Base-by-base conservation (phyloP, 2,888 invertebrate species). In the Netelia virgata region DNA sequence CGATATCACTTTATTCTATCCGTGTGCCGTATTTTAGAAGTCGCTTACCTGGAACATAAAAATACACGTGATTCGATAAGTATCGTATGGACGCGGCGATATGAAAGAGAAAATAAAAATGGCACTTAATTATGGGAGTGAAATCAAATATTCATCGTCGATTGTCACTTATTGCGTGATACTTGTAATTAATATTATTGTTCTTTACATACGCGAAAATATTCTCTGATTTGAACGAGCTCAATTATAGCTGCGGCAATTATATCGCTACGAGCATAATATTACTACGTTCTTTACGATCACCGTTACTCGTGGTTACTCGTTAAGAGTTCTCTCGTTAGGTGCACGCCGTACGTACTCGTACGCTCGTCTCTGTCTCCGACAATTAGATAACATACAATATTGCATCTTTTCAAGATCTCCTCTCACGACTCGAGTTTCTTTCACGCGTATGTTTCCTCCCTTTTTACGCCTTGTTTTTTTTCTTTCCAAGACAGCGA, bases 21-120 rank as follows among this genome's bases (percentile, higher is more conserved):
- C 16, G 11, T 72, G 43, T 69, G 16, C 20, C 20, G 41, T 20
- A 23, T 18, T 72, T 36, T 20, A n/a, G 23, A 16, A 73, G 63
- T 55, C 76, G 69, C 68, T 84, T 74, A 82, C 81, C 84, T 84
- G 73, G 16, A 77, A 73, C 73, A 69, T 28, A 61, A 84, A 82
- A 64, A 73, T 63, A 43, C 63, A 43, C 55, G 20, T 41, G 55
- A 83, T 69, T 63, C 36, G 68, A 77, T 84, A 69, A 84, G 82
- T 77, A 77, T 82, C 68, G 57, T 69, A 61, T 41, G 53, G 43
- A 66, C 57, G 41, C 64, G 16, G 63, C 28, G 41, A 1, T 23
- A 18, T 50, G 28, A 36, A 8, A 47, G 16, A n/a, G 53, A 20
- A 55, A 16, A 55, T 47, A 14, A 47, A 47, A 47, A 47, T 47